A percentile compares a stretch with the other conserved stretches of the same genome.
phyloP scores from a whole-genome alignment of 1,140 invertebrate genomes.

The Pogonomyrmex californicus region DNA sequence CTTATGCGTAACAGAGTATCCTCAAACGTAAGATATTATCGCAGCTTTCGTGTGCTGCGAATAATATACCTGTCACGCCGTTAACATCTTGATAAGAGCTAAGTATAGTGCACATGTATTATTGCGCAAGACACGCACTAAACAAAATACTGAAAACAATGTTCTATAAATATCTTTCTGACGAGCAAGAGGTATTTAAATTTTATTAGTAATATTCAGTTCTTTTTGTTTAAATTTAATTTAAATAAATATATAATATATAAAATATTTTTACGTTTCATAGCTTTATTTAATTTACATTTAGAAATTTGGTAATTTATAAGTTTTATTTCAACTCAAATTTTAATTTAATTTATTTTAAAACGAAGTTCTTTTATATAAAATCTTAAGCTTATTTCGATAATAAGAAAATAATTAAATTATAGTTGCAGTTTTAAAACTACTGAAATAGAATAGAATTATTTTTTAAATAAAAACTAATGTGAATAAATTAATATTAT shows the following conservation, averaged over 20 bases:
- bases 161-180: neutral
- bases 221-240: neutral
- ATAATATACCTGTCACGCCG: slow-evolving; percentile 47
- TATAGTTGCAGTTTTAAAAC: too few species aligned
- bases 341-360: too few species aligned
- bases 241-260: neutral
- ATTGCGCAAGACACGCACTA: slow-evolving; percentile 28
- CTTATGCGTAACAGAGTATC: slow-evolving; percentile 21
- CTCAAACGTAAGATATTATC: slow-evolving; percentile 27
- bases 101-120: neutral
- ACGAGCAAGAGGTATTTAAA: neutral
- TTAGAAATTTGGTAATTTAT: too few species aligned
- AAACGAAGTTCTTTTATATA: too few species aligned
- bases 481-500: neutral
- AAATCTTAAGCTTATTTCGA: too few species aligned
- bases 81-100: slow-evolving; percentile 50
- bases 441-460: neutral
- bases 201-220: neutral
- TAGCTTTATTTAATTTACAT: too few species aligned
- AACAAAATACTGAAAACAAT: neutral
- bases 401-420: too few species aligned
- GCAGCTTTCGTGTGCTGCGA: slow-evolving; percentile 22
- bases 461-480: neutral
- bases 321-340: too few species aligned
- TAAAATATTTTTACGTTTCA: too few species aligned